These are phyloP conservation scores for Spodoptera litura DNA, from an alignment of 1,140 invertebrate genomes.

Conservation along the genomic window DNA sequence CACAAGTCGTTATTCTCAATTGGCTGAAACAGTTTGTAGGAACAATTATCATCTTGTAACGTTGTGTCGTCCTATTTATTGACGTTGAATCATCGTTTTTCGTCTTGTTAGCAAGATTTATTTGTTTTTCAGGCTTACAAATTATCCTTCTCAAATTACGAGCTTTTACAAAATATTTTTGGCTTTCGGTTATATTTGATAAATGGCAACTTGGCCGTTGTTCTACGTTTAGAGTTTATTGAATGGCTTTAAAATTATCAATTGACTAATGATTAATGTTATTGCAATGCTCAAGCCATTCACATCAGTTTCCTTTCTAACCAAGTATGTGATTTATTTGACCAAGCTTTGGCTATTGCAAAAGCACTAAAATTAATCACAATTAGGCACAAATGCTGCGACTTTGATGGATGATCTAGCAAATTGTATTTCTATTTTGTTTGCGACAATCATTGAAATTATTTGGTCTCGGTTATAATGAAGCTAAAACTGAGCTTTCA, in stretches of 20 bases:
- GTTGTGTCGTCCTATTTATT: constrained; percentile 56
- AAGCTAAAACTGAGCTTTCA: too few species aligned
- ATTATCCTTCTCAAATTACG: too few species aligned
- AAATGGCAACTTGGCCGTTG: neutral
- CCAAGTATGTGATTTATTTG: neutral
- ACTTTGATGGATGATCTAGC: neutral
- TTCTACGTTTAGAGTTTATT: constrained; percentile 4
- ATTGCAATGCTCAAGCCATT: constrained; percentile 3
- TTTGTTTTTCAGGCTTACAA: constrained; percentile 13
- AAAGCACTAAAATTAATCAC: constrained; percentile 1
- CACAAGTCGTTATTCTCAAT: constrained; percentile 70
- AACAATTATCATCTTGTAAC: constrained; percentile 70
- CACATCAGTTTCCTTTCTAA: constrained; percentile 27
- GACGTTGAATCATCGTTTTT: constrained; percentile 64
- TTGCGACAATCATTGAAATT: neutral
- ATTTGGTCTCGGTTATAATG: neutral
- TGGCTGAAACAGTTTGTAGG: constrained; percentile 61
- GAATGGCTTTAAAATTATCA: neutral
- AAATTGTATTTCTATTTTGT: neutral
- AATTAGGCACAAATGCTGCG: neutral
- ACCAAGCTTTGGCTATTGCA: constrained; percentile 1
- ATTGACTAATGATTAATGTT: constrained; percentile 27
- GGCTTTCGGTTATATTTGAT: neutral
- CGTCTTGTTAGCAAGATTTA: constrained; percentile 60
- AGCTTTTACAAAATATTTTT: neutral